These are phyloP conservation scores for Aphelinus certus DNA, from an alignment of 1,140 invertebrate species.

Conservation along the genomic window DNA sequence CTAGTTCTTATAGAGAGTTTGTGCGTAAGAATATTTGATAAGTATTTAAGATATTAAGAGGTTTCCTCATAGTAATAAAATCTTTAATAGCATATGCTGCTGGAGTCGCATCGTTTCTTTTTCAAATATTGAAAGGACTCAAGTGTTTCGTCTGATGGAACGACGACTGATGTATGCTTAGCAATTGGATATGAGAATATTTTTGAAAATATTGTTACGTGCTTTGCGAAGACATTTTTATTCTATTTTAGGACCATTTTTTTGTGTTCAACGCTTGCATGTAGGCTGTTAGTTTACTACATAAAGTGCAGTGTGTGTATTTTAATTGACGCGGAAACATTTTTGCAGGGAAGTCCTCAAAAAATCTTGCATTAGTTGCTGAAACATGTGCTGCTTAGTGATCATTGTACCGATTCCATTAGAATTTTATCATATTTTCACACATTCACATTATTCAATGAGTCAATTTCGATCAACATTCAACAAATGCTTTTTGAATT, in stretches of 20 bases:
- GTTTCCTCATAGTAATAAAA: too few relatives aligned
- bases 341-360: slow-evolving; percentile 18
- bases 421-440: too few relatives aligned
- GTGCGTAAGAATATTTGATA: slow-evolving; percentile 21
- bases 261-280: background rate
- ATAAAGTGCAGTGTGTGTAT: background rate
- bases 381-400: background rate
- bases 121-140: background rate
- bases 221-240: background rate
- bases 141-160: background rate
- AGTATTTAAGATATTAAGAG: background rate
- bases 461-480: too few relatives aligned
- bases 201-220: background rate
- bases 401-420: too few relatives aligned
- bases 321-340: slow-evolving; percentile 22
- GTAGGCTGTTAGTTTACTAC: background rate
- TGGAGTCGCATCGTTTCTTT: background rate
- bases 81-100: too few relatives aligned
- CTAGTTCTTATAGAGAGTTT: slow-evolving; percentile 31
- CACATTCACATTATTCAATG: too few relatives aligned
- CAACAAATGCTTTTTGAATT: too few relatives aligned
- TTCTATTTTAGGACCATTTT: background rate
- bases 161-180: background rate
- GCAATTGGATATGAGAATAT: background rate
- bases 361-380: slow-evolving; percentile 15